These are phyloP conservation scores for Globodera ellingtonae DNA, from an alignment of 1,140 invertebrate species.

Conservation along the genomic window DNA sequence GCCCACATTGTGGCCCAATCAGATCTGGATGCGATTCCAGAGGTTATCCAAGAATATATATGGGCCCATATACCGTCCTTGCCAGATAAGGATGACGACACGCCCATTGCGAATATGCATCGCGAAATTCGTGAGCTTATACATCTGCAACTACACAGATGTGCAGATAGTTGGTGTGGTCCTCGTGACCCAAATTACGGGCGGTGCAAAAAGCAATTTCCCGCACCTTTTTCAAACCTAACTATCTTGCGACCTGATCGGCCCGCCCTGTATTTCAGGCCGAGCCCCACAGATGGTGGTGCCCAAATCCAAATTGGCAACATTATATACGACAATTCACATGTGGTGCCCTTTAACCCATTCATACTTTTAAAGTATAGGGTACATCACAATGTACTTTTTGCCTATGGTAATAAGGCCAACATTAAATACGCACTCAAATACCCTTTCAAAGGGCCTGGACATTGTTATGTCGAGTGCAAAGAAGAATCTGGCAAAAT, in stretches of 20 bases:
- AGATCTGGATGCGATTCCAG: not conserved
- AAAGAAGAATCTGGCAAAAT: too few species aligned
- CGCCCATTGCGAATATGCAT: not conserved
- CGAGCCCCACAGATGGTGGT: not conserved
- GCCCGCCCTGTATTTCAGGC: not conserved
- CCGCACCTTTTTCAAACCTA: not conserved
- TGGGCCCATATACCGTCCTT: conserved; percentile 2
- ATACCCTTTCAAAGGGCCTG: too few species aligned
- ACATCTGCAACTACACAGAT: not conserved
- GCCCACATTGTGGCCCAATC: not conserved
- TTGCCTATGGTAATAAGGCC: not conserved
- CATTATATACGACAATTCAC: not conserved
- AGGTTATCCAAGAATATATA: not conserved
- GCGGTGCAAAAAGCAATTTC: conserved; percentile 7
- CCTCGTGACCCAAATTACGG: not conserved
- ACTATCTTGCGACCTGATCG: not conserved
- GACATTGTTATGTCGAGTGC: too few species aligned
- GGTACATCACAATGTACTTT: not conserved
- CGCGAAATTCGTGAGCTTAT: not conserved
- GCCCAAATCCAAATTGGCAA: too few species aligned
- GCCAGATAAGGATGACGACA: not conserved
- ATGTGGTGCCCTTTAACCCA: conserved; percentile 10
- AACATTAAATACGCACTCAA: not conserved
- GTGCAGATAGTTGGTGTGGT: not conserved
- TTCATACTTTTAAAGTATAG: not conserved